phyloP scores from a whole-genome alignment of 2,797 vertebrate genomes.

The Podarcis siculus region DNA sequence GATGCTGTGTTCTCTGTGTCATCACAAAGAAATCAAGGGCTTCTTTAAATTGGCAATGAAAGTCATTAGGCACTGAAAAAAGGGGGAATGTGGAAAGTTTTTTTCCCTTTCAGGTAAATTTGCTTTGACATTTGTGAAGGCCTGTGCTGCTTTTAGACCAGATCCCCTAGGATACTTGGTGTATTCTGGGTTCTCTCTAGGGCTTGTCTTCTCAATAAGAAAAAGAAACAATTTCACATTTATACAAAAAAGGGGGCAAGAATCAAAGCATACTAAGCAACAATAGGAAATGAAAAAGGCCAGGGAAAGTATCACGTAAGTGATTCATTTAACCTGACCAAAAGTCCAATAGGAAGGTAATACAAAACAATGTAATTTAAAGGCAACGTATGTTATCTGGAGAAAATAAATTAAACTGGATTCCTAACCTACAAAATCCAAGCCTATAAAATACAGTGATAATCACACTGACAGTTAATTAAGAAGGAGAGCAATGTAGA shows the following conservation, averaged over 20 bases:
- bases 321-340: neutral
- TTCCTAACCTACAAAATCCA: neutral
- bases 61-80: neutral
- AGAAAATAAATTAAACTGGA: neutral
- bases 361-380: neutral
- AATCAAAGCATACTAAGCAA: neutral
- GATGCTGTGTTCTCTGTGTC: neutral
- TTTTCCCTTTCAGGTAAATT: neutral
- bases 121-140: neutral
- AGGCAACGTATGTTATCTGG: too few relatives aligned
- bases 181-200: slow-evolving; percentile 6
- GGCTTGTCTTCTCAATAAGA: neutral
- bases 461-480: neutral
- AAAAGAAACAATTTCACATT: neutral
- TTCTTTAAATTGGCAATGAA: neutral
- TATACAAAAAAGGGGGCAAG: neutral
- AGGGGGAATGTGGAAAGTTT: neutral
- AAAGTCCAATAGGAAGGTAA: neutral
- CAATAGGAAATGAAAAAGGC: neutral
- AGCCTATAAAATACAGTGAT: neutral
- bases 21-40: neutral
- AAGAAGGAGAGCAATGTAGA: neutral
- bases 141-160: neutral
- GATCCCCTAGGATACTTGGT: neutral
- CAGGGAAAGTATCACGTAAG: neutral